Base-by-base conservation (phyloP, 2,888 invertebrate genomes). In the Plebejus anna region DNA sequence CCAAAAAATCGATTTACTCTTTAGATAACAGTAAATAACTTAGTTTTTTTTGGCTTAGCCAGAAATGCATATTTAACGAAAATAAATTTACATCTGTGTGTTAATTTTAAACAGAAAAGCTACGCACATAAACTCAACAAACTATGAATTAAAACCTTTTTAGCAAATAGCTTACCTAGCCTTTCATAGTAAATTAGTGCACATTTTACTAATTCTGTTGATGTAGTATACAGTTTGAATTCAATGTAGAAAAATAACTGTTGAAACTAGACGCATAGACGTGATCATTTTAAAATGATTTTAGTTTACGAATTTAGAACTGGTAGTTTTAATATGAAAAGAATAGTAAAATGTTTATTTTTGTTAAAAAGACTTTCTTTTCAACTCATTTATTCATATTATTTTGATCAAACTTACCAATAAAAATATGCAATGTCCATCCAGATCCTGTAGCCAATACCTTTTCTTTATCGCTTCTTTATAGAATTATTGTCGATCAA, bases 271-370 rank as follows among this genome's bases (percentile, higher is more conserved):
- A 22, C n/a, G 5, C 7, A 55, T 11, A 51, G 51, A 32, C 51
- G 55, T 73, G 32, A 72, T 72, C 47, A 72, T 73, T 73, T 73
- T 73, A 73, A 73, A 73, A 73, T 72, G 51, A 38, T 72, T 72
- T 73, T 73, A 51, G 51, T 55, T 51, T 36, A 32, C 32, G 73
- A 55, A 73, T 51, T 73, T 22, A 66, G 13, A 36, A 36, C 4
- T 28, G 11, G 61, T n/a, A 66, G 1, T 66, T 28, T 32, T 66
- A 28, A 32, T 32, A 2, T 9, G 11, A 16, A 66, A 32, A 36
- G 9, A 13, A 32, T 66, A 36, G 28, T 9, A 11, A 28, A 16
- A 55, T 55, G 55, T 16, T 55, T 55, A 16, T 4, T 55, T 55
- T 55, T 55, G 4, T 55, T 16, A 4, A 55, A 51, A 16, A 16